Base-by-base conservation (phyloP, 1,140 invertebrate genomes). In the Drosophila bipectinata region DNA sequence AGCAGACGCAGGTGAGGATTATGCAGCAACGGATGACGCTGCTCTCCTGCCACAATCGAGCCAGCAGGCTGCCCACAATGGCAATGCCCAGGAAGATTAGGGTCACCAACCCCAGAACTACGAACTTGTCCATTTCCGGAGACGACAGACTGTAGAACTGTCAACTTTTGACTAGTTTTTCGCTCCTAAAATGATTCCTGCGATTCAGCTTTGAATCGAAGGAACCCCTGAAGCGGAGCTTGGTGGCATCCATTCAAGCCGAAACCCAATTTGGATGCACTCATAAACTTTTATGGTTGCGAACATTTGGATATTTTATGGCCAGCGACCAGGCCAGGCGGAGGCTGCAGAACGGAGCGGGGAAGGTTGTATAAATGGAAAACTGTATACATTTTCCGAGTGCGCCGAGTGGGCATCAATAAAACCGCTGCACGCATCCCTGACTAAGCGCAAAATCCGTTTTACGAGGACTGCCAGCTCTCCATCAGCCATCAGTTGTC, bases 391-490 rank as follows among this genome's bases (percentile, higher is more conserved):
- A 78, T 76, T 87, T 87, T 69, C 52, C 83, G 78, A 88, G 83
- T 79, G 71, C 58, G 74, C 58, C 67, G 67, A 37, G 34, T 12
- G 68, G 76, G 67, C 52, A 59, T 18, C 49, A 66, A 77, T 77
- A 71, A 77, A 77, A 77, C 56, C 66, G 71, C 66, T 54, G 57
- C 76, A 69, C 59, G 60, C 63, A 77, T 82, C 67, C 34, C 83
- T 83, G 83, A 75, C 73, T 85, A 85, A 85, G 81, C 81, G 64
- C 84, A 73, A 87, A 87, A 87, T 87, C 83, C 83, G 75, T 83
- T 88, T 88, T 62, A 73, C 39, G 62, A 79, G 58, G 56, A 48
- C 60, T 67, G 66, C 54, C 74, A 74, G 61, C 57, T 57, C 32
- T 69, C 67, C 61, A 76, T 56, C 62, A 37, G 34, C 72, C 56